Evolutionary conservation across 2,797 vertebrate genomes (phyloP).

Genomic region (Harpagifer antarcticus): DNA sequence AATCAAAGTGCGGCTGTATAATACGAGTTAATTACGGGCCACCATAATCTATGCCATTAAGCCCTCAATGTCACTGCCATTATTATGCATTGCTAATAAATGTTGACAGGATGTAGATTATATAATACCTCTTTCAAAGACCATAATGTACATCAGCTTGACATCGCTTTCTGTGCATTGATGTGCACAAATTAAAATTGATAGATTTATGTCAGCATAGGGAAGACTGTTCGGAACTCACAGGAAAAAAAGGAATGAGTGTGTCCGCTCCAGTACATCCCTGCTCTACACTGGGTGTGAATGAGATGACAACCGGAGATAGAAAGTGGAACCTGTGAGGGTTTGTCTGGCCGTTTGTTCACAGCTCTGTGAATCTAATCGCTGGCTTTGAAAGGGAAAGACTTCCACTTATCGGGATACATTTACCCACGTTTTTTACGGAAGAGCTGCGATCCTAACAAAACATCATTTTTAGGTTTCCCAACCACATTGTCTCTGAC

Average conservation of each 20-base stretch:
- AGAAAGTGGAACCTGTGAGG: slow-evolving; percentile 24
- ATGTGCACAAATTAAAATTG: slow-evolving; percentile 7
- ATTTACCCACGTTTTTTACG: slow-evolving; percentile 9
- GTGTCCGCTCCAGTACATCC: slow-evolving; percentile 3
- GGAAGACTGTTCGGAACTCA: neutral
- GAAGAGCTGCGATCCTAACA: slow-evolving; percentile 20
- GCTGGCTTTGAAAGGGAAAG: slow-evolving; percentile 39
- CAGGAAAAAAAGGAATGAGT: neutral
- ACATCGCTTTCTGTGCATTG: neutral
- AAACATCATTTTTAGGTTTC: too few relatives aligned
- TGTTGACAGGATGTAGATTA: slow-evolving; percentile 5
- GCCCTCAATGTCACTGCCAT: slow-evolving; percentile 19
- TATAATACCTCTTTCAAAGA: slow-evolving; percentile 16
- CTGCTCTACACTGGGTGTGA: slow-evolving; percentile 23
- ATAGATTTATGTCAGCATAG: neutral
- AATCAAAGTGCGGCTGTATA: slow-evolving; percentile 27
- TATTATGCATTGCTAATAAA: slow-evolving; percentile 31
- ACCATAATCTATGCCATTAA: slow-evolving; percentile 15
- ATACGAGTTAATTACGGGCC: slow-evolving; percentile 5
- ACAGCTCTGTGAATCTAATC: slow-evolving; percentile 50
- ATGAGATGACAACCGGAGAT: slow-evolving; percentile 35
- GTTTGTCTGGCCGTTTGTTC: slow-evolving; percentile 37
- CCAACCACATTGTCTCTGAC: too few relatives aligned
- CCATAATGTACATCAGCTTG: slow-evolving; percentile 4
- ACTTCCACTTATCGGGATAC: slow-evolving; percentile 20